Evolutionary conservation across 2,888 invertebrate species (phyloP).

Genomic region (Sturmia bella): DNA sequence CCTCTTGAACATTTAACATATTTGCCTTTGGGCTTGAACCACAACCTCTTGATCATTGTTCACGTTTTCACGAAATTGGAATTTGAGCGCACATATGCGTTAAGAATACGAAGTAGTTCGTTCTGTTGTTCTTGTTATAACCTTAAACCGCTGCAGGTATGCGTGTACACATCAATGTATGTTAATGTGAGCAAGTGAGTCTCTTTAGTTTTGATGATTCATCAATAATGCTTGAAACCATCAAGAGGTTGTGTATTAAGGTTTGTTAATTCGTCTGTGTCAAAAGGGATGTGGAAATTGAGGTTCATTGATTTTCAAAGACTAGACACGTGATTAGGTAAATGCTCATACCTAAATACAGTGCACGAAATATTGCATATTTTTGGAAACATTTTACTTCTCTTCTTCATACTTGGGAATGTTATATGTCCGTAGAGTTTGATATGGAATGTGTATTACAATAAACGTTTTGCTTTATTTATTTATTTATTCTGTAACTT

Average conservation of each 20-base stretch:
- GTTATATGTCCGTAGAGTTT: not conserved
- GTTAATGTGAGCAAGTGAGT: not conserved
- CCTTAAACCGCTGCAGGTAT: not conserved
- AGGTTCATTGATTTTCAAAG: constrained; percentile 59
- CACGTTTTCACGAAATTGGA: constrained; percentile 37
- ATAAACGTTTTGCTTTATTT: constrained; percentile 13
- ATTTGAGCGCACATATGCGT: not conserved
- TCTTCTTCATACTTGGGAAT: not conserved
- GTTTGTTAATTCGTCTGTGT: constrained; percentile 2
- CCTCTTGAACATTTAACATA: constrained; percentile 54
- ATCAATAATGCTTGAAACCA: constrained; percentile 61
- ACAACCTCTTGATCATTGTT: constrained; percentile 53
- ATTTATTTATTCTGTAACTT: constrained; percentile 44
- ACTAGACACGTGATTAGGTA: constrained; percentile 13
- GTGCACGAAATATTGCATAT: not conserved
- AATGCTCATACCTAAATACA: not conserved
- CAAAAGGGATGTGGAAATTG: constrained; percentile 17
- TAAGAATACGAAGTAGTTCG: not conserved
- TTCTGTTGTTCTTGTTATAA: not conserved
- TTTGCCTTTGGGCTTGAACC: constrained; percentile 59
- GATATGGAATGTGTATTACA: not conserved
- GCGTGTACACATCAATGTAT: constrained; percentile 1
- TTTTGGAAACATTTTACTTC: not conserved
- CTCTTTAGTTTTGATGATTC: constrained; percentile 50
- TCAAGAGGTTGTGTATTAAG: constrained; percentile 44